These are phyloP conservation scores for Sebastes diaconus DNA, from an alignment of 2,797 vertebrate species.

Conservation along the genomic window DNA sequence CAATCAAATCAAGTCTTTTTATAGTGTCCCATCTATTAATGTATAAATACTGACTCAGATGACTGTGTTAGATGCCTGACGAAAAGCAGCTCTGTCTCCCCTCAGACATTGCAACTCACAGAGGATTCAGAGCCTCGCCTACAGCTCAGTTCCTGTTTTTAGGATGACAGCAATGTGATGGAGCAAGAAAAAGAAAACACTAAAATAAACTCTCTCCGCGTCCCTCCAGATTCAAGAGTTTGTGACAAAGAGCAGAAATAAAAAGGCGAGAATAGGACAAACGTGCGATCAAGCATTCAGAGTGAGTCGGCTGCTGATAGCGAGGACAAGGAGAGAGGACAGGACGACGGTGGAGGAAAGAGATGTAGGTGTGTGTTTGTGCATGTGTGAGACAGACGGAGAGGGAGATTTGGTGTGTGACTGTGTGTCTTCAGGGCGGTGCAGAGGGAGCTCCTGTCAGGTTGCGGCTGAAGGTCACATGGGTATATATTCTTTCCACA, in stretches of 20 bases:
- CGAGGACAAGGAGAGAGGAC: conserved; percentile 6
- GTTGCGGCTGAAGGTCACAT: conserved; percentile 69
- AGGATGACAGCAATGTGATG: not conserved
- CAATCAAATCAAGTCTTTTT: not conserved
- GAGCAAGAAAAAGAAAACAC: not conserved
- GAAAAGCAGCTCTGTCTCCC: not conserved
- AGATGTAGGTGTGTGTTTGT: not conserved
- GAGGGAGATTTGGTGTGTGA: not conserved
- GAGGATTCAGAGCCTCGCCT: not conserved
- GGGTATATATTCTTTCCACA: conserved; percentile 52
- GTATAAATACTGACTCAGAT: not conserved
- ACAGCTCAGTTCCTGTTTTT: conserved; percentile 1
- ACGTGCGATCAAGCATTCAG: not conserved
- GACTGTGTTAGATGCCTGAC: not conserved
- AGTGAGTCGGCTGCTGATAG: conserved; percentile 26
- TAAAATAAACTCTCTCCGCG: not conserved
- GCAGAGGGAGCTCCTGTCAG: conserved; percentile 38
- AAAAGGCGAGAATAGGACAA: not conserved
- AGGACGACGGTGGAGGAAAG: not conserved
- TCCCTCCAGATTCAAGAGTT: not conserved
- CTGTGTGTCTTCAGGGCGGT: conserved; percentile 27
- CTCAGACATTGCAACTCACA: not conserved
- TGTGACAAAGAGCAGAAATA: not conserved
- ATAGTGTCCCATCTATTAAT: not conserved
- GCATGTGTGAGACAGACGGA: not conserved